phyloP scores from a whole-genome alignment of 2,113 vertebrate species.

The Pongo abelii region DNA sequence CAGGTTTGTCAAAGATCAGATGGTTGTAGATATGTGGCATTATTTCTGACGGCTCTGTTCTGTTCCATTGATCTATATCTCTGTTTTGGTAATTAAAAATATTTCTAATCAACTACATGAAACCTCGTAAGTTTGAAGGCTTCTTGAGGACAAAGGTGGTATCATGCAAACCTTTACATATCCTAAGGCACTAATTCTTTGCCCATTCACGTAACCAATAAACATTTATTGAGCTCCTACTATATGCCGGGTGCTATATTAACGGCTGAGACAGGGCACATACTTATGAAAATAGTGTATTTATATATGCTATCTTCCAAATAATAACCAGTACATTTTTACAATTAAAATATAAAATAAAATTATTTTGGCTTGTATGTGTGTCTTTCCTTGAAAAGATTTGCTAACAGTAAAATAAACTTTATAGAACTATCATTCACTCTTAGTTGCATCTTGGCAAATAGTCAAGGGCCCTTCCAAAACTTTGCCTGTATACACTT shows the following conservation, averaged over 20 bases:
- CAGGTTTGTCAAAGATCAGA: too few species aligned
- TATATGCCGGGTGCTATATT: not conserved
- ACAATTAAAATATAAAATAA: conserved; percentile 35
- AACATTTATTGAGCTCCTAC: not conserved
- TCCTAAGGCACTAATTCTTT: not conserved
- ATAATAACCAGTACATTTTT: not conserved
- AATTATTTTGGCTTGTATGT: not conserved
- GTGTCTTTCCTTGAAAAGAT: not conserved
- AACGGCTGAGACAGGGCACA: not conserved
- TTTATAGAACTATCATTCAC: not conserved
- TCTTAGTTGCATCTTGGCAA: not conserved
- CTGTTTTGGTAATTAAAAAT: conserved; percentile 52
- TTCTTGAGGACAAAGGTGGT: not conserved
- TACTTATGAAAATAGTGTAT: not conserved
- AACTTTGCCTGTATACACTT: not conserved
- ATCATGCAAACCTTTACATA: not conserved
- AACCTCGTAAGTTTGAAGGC: not conserved
- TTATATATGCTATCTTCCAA: not conserved
- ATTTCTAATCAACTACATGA: conserved; percentile 1
- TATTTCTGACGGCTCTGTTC: too few species aligned
- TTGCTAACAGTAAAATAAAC: not conserved
- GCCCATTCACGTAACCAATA: not conserved
- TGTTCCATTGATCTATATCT: too few species aligned
- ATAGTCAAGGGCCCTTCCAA: not conserved
- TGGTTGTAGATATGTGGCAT: too few species aligned